Percentiles rank a stretch among this genome's conserved stretches.
phyloP scores from a whole-genome alignment of 2,113 vertebrate species.

The Sigmodon hispidus region DNA sequence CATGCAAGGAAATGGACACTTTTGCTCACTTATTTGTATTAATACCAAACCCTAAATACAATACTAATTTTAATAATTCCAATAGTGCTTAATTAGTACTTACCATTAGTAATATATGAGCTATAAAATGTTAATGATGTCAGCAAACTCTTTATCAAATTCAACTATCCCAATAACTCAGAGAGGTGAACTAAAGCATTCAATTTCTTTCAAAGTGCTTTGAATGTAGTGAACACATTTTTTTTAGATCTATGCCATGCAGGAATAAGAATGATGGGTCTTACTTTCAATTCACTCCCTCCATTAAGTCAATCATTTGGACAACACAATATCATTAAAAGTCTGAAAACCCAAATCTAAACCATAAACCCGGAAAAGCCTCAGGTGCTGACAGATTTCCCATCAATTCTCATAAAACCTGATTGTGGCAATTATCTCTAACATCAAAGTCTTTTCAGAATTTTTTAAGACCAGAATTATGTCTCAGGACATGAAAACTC shows the following conservation, averaged over 20 bases:
- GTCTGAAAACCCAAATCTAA: conserved; percentile 64
- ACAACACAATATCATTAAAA: conserved; percentile 73
- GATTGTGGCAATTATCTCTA: conserved; percentile 76
- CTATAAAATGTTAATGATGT: conserved; percentile 2
- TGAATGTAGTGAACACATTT: conserved; percentile 37
- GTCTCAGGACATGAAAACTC: conserved; percentile 79
- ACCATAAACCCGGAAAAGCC: conserved; percentile 69
- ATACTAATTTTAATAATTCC: not conserved
- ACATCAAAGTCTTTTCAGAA: conserved; percentile 79
- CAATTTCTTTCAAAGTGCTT: conserved; percentile 43
- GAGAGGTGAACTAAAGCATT: conserved; percentile 22
- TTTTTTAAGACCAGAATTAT: conserved; percentile 81
- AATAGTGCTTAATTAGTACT: not conserved
- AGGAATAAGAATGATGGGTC: conserved; percentile 8
- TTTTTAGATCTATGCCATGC: conserved; percentile 2
- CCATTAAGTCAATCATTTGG: conserved; percentile 69
- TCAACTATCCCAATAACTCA: conserved; percentile 15
- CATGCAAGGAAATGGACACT: not conserved
- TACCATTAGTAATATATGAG: not conserved
- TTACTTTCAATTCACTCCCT: conserved; percentile 61
- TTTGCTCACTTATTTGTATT: not conserved
- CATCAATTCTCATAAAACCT: conserved; percentile 72
- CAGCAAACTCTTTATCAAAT: not conserved
- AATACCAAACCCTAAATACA: not conserved
- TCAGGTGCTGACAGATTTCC: conserved; percentile 74